Evolutionary conservation across 2,888 invertebrate genomes (phyloP).

Genomic region (Parochlus steinenii): DNA sequence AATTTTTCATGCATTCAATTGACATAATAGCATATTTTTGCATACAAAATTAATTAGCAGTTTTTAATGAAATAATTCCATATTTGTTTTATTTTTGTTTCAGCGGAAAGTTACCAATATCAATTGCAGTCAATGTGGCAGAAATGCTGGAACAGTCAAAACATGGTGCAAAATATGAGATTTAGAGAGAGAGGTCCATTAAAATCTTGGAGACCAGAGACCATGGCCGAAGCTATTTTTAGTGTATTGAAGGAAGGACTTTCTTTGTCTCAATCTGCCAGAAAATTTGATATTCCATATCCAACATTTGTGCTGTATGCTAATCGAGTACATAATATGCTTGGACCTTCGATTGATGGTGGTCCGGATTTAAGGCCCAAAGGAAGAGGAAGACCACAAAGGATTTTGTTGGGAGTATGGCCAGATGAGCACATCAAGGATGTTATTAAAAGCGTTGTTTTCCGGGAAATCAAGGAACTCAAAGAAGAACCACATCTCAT

Average conservation of each 20-base stretch:
- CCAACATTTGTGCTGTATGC: slow-evolving; percentile 88
- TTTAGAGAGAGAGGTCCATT: slow-evolving; percentile 84
- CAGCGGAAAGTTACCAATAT: slow-evolving; percentile 90
- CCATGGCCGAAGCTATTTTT: slow-evolving; percentile 89
- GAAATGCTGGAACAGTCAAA: slow-evolving; percentile 89
- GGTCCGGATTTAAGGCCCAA: slow-evolving; percentile 83
- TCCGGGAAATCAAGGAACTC: slow-evolving; percentile 69
- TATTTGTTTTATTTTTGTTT: too few relatives aligned
- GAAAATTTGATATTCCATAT: slow-evolving; percentile 89
- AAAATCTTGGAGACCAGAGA: slow-evolving; percentile 87
- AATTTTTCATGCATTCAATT: too few relatives aligned
- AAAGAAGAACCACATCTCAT: slow-evolving; percentile 54
- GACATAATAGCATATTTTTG: too few relatives aligned
- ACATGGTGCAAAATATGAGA: slow-evolving; percentile 74
- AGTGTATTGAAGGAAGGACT: slow-evolving; percentile 81
- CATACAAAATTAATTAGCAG: too few relatives aligned
- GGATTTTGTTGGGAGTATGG: slow-evolving; percentile 82
- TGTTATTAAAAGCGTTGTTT: slow-evolving; percentile 81
- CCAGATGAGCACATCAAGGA: slow-evolving; percentile 88
- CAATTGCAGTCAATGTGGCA: slow-evolving; percentile 92
- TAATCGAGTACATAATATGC: slow-evolving; percentile 84
- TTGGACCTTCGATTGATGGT: slow-evolving; percentile 81
- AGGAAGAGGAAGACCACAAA: slow-evolving; percentile 77
- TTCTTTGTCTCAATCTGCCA: slow-evolving; percentile 75
- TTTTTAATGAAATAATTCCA: too few relatives aligned